Evolutionary conservation across 2,888 invertebrate species (phyloP).

Genomic region (Erynnis tages): DNA sequence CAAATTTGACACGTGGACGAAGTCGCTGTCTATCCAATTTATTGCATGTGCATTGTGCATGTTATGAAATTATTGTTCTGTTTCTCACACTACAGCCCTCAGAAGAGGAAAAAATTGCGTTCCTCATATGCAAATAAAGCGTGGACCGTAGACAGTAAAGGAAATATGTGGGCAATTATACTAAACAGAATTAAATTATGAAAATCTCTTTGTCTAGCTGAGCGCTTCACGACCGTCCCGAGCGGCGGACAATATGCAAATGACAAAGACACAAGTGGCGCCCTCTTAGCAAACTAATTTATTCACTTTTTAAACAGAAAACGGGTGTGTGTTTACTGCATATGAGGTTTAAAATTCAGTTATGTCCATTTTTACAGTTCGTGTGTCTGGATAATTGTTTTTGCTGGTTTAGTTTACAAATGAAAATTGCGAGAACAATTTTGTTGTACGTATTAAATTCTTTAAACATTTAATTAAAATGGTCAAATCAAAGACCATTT

Average conservation of each 20-base stretch:
- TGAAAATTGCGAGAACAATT: no score
- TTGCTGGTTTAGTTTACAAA: neutral
- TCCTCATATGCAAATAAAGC: slow-evolving; percentile 53
- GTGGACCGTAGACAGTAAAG: slow-evolving; percentile 44
- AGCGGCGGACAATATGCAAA: slow-evolving; percentile 60
- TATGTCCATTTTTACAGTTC: neutral
- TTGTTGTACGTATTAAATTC: no score
- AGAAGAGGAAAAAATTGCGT: slow-evolving; percentile 28
- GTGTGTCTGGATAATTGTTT: neutral
- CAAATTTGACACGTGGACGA: no score
- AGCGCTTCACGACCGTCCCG: slow-evolving; percentile 39
- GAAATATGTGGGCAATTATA: slow-evolving; percentile 67
- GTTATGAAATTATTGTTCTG: slow-evolving; percentile 2
- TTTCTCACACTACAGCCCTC: slow-evolving; percentile 2
- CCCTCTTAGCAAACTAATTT: slow-evolving; percentile 33
- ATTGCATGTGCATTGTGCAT: neutral
- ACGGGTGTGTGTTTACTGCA: slow-evolving; percentile 17
- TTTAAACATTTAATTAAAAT: no score
- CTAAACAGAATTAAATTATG: slow-evolving; percentile 71
- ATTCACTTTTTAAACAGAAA: slow-evolving; percentile 20
- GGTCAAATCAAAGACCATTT: no score
- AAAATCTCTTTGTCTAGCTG: slow-evolving; percentile 61
- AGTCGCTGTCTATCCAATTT: no score
- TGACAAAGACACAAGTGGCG: slow-evolving; percentile 52
- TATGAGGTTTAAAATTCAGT: neutral